Evolutionary conservation across 2,888 invertebrate species (phyloP).

Genomic region (Scelioninae gen. 1): DNA sequence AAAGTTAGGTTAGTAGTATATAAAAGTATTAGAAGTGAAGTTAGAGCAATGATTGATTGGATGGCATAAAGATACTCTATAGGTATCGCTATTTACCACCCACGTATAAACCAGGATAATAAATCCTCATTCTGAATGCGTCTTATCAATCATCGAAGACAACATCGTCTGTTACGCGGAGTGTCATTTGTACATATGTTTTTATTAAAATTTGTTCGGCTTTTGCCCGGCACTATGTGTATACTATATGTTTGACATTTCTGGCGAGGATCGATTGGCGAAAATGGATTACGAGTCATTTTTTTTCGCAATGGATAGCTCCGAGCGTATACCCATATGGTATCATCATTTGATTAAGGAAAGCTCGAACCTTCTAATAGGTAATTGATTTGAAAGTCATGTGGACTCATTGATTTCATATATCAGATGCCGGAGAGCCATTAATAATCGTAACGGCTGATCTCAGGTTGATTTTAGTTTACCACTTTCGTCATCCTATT

Average conservation of each 20-base stretch:
- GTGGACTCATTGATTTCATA: conserved; percentile 55
- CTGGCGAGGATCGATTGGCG: conserved; percentile 55
- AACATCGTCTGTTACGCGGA: conserved; percentile 59
- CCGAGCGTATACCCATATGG: conserved; percentile 10
- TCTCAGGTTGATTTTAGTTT: conserved; percentile 29
- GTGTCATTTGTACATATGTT: conserved; percentile 64
- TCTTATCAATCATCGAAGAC: conserved; percentile 63
- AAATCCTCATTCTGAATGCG: conserved; percentile 53
- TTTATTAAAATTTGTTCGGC: conserved; percentile 53
- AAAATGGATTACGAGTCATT: conserved; percentile 45
- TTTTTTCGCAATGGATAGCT: conserved; percentile 20
- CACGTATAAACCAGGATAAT: conserved; percentile 41
- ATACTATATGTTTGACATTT: conserved; percentile 47
- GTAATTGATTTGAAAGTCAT: conserved; percentile 51
- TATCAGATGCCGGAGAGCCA: conserved; percentile 28
- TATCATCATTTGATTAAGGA: conserved; percentile 50
- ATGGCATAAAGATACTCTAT: no score
- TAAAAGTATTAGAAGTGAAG: no score
- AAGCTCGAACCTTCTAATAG: conserved; percentile 27
- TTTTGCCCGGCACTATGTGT: conserved; percentile 34
- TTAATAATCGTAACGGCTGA: conserved; percentile 49
- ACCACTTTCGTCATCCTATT: conserved; percentile 45
- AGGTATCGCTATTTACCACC: conserved; percentile 43
- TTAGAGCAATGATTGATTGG: no score
- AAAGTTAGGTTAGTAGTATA: no score